These are phyloP conservation scores for Plebejus melissa DNA, from an alignment of 2,888 invertebrate species.

Conservation along the genomic window DNA sequence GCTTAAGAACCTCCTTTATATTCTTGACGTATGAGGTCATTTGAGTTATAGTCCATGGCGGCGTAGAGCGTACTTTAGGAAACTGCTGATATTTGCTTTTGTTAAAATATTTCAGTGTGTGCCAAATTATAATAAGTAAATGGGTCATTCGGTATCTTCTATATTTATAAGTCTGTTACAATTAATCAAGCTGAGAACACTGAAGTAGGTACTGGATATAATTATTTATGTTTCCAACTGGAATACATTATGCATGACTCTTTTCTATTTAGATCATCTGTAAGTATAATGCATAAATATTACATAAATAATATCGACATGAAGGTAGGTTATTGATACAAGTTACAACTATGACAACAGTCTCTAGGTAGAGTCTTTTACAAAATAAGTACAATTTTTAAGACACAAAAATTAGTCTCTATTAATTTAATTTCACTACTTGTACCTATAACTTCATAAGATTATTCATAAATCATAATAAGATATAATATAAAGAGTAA, in stretches of 20 bases:
- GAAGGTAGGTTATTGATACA: not conserved
- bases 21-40: constrained; percentile 74
- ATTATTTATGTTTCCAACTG: not conserved
- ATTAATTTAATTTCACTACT: not conserved
- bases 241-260: not conserved
- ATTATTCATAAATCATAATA: too few relatives aligned
- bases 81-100: constrained; percentile 59
- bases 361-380: not conserved
- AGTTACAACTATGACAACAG: not conserved
- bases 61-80: constrained; percentile 60
- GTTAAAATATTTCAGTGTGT: constrained; percentile 49
- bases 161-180: constrained; percentile 29
- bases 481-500: too few relatives aligned
- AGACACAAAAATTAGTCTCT: not conserved
- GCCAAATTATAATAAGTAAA: constrained; percentile 45
- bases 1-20: constrained; percentile 71
- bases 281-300: not conserved
- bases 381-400: not conserved
- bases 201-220: constrained; percentile 3
- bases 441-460: not conserved
- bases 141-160: constrained; percentile 36
- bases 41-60: constrained; percentile 73
- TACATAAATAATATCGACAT: not conserved
- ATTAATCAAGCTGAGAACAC: not conserved
- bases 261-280: not conserved